Evolutionary conservation across 2,888 invertebrate species (phyloP).

Genomic region (Acanthosepion lycidas): DNA sequence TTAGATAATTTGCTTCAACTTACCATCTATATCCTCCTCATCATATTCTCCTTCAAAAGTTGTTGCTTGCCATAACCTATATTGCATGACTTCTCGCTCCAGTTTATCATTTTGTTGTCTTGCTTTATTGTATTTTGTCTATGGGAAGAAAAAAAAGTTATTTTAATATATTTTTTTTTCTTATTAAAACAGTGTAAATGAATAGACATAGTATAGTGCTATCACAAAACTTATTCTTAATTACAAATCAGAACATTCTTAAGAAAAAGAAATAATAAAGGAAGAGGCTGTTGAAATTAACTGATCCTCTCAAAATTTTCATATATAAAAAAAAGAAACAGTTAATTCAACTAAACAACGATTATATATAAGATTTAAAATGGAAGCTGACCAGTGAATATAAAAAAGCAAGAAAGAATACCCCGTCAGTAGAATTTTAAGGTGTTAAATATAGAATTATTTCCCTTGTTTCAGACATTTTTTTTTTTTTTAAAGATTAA

Average conservation of each 20-base stretch:
- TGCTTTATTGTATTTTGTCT: constrained; percentile 68
- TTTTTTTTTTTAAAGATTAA: too few relatives aligned
- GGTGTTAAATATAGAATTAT: too few relatives aligned
- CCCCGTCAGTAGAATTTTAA: too few relatives aligned
- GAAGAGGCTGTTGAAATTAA: neutral
- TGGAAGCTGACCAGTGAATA: too few relatives aligned
- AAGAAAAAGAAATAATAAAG: neutral
- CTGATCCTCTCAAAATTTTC: too few relatives aligned
- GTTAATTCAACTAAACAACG: too few relatives aligned
- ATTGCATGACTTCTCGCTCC: constrained; percentile 90
- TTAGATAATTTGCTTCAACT: neutral
- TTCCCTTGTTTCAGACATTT: too few relatives aligned
- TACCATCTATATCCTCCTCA: constrained; percentile 80
- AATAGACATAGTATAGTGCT: neutral
- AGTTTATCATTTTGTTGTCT: constrained; percentile 80
- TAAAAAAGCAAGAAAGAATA: too few relatives aligned
- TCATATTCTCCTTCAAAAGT: constrained; percentile 69
- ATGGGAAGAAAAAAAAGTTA: constrained; percentile 15
- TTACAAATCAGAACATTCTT: neutral
- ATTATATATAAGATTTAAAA: too few relatives aligned
- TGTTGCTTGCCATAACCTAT: constrained; percentile 76
- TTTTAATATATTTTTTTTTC: neutral
- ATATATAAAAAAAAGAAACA: too few relatives aligned
- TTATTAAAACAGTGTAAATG: neutral
- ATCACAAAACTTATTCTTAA: neutral